These are phyloP conservation scores for Epinephelus malabaricus DNA, from an alignment of 2,797 vertebrate species.

Conservation along the genomic window DNA sequence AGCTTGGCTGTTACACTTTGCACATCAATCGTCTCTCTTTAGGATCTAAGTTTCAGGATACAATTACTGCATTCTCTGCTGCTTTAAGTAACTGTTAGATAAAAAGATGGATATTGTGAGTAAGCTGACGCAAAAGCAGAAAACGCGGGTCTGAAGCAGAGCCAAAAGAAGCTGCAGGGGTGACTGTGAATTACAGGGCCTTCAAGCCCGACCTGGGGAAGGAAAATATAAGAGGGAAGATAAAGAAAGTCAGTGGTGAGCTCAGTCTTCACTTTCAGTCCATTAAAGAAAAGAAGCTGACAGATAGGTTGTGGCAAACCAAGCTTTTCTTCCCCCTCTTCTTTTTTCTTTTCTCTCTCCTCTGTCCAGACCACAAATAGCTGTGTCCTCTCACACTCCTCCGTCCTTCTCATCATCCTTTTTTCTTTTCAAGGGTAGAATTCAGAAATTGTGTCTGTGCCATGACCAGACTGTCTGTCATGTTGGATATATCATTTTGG, in stretches of 20 bases:
- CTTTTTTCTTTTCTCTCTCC: conserved; percentile 46
- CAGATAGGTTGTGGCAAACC: conserved; percentile 48
- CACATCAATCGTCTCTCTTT: conserved; percentile 24
- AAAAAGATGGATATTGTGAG: conserved; percentile 41
- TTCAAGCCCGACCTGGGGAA: conserved; percentile 48
- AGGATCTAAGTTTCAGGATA: conserved; percentile 45
- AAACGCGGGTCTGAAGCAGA: conserved; percentile 28
- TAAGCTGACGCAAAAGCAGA: conserved; percentile 26
- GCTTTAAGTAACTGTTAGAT: conserved; percentile 38
- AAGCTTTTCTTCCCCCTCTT: conserved; percentile 22
- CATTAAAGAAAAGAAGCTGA: conserved; percentile 61
- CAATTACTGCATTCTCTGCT: conserved; percentile 38
- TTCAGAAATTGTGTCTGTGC: conserved; percentile 55
- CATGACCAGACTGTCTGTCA: conserved; percentile 54
- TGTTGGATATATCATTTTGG: conserved; percentile 44
- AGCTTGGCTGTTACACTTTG: conserved; percentile 7
- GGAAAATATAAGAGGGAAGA: conserved; percentile 37
- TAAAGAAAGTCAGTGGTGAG: conserved; percentile 54
- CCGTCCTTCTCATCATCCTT: conserved; percentile 31
- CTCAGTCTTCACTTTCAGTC: conserved; percentile 55
- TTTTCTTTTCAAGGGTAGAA: conserved; percentile 57
- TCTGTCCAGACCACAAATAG: conserved; percentile 72
- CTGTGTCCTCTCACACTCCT: conserved; percentile 54
- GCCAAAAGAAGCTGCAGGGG: conserved; percentile 53
- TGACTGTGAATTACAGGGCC: conserved; percentile 56